These are phyloP conservation scores for Dromiciops gliroides DNA, from an alignment of 2,113 vertebrate genomes.

Conservation along the genomic window DNA sequence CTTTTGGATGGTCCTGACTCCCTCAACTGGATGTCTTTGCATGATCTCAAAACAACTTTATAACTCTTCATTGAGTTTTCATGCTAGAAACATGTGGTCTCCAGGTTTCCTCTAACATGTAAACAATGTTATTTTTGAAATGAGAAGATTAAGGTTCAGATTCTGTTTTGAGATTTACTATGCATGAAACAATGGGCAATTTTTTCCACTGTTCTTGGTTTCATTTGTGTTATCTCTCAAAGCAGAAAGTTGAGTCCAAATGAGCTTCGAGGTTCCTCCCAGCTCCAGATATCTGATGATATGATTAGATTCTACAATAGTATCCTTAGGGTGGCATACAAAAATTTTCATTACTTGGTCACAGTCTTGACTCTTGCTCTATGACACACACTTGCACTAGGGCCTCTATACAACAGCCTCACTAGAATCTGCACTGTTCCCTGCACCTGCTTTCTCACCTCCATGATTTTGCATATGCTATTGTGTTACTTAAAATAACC, in stretches of 20 bases:
- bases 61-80: neutral
- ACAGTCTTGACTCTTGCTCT: neutral
- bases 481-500: neutral
- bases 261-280: neutral
- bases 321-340: neutral
- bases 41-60: neutral
- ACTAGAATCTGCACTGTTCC: neutral
- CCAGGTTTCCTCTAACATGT: neutral
- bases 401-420: neutral
- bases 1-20: too few species aligned
- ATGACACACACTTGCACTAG: neutral
- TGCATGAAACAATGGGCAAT: neutral
- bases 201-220: neutral
- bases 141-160: neutral
- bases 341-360: neutral
- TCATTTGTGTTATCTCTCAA: neutral
- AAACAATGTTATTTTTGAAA: neutral
- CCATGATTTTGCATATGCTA: neutral
- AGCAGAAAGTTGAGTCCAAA: too few species aligned
- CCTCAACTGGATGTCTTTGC: neutral
- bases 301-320: neutral
- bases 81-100: neutral
- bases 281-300: neutral
- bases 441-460: neutral
- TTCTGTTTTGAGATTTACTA: neutral